A percentile compares a stretch with the other conserved stretches of the same genome.
These are phyloP conservation scores for Etheostoma cragini DNA, from an alignment of 2,113 vertebrate genomes.

Conservation along the genomic window DNA sequence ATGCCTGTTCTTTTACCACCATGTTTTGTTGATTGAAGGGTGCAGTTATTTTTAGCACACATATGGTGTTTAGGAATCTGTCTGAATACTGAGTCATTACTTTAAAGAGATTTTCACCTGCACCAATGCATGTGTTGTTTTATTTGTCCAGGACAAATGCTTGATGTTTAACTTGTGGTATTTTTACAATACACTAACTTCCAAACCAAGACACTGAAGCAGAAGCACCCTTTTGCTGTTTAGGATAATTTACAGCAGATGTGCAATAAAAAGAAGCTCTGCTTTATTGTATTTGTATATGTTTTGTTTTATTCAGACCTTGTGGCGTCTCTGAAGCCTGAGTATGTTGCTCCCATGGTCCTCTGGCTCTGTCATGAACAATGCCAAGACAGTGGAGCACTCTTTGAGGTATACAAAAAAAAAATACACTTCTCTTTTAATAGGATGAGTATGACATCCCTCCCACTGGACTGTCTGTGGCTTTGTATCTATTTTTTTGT, in stretches of 20 bases:
- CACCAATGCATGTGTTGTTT: background rate
- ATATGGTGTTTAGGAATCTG: conserved; percentile 17
- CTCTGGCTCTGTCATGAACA: conserved; percentile 96
- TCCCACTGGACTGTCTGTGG: conserved; percentile 2
- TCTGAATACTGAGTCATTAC: background rate
- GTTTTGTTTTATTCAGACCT: conserved; percentile 84
- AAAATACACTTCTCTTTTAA: background rate
- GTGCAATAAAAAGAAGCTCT: background rate
- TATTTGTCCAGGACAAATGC: background rate
- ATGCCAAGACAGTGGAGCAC: conserved; percentile 92
- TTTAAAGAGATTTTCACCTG: background rate
- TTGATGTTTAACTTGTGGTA: background rate
- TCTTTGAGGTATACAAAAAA: conserved; percentile 92
- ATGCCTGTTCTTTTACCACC: conserved; percentile 5
- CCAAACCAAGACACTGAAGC: background rate
- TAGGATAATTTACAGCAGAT: conserved; percentile 15
- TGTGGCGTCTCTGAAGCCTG: conserved; percentile 89
- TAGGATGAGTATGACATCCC: background rate
- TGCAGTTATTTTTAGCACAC: conserved; percentile 37
- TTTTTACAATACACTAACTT: conserved; percentile 8
- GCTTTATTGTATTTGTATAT: background rate
- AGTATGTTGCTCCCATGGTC: conserved; percentile 93
- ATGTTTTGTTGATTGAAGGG: background rate
- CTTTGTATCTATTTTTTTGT: background rate
- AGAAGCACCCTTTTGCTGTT: background rate